Evolutionary conservation across 2,888 invertebrate genomes (phyloP), one percentile per base, ranked within the genome.

Genomic region (Leptinotarsa juncta): DNA sequence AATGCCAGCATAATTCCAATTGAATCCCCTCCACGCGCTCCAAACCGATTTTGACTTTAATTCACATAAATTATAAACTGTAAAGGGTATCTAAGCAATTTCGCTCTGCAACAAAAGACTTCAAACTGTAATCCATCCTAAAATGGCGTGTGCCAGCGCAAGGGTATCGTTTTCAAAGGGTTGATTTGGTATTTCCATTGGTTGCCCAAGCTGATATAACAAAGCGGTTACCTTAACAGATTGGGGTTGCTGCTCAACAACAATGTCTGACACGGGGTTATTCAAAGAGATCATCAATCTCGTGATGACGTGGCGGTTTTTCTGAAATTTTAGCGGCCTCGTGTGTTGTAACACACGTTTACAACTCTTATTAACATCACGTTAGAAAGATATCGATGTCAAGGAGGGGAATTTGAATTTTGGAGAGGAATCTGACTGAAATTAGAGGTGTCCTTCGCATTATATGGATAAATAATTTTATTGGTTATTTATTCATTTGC

Each of bases 281-380:
- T 77, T 73, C 78, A 74, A 74, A 77, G 65, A 71, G 78, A 78
- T 81, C 80, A 84, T 84, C 84, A 83, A 84, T 84, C 84, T 82
- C 75, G 66, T 74, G 78, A 79, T 82, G 83, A 83, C 83, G 79
- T 78, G 76, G 82, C 81, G 79, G 82, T 82, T 82, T 82, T 81
- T 78, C 71, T 42, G 77, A 80, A 76, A 79, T 77, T 77, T 69
- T 67, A 75, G 65, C 71, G 65, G 67, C 75, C 69, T 72, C 66
- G 71, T 71, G 70, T 69, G 68, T n/a, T 57, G 20, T 65, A 60
- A 70, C 67, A 65, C 67, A 62, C 69, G 71, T 75, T 70, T 67
- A 62, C 71, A 71, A 75, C 67, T 72, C 72, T 67, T 66, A 74
- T 78, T 78, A 78, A 72, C 72, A 74, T 76, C 72, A 62, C 70